Evolutionary conservation across 2,113 vertebrate genomes (phyloP), one percentile per base, ranked within the genome.

Genomic region (Engystomops pustulosus): DNA sequence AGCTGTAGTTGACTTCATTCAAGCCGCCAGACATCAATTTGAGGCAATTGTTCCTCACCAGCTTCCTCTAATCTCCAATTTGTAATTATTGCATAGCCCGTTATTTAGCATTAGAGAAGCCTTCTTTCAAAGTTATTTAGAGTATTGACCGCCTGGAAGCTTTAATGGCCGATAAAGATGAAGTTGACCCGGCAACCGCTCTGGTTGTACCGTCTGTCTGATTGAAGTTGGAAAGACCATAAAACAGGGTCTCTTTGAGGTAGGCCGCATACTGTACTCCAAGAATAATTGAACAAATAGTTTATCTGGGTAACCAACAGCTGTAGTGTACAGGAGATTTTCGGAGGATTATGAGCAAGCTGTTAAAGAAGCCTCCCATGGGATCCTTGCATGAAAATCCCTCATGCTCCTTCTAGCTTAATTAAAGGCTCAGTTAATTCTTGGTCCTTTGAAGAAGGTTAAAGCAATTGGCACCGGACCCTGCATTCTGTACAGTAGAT

Each of bases 211-310:
- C 27, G 86, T 89, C 87, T 88, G 87, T 45, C 81, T 3, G 45
- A 92, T 88, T 93, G 91, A 91, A 93, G 91, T 87, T 70, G 86
- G 86, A 89, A 27, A 89, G 89, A 83, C 81, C 87, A 53, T 68
- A 89, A 91, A 87, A 90, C 82, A 65, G 68, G 30, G 62, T 86
- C 86, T 86, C 91, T 95, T 94, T 94, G 94, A 93, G 92, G 89
- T 85, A 18, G 85, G 88, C 92, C 74, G 70, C 78, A 4, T 86
- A 87, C 68, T 86, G 88, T 44, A 81, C 62, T 90, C 92, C 93
- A 93, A 90, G 93, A 93, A 93, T 93, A 91, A 94, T 92, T 90
- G 93, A 91, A 90, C 90, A 90, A 92, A 93, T 89, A 93, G 90
- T 91, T 93, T 87, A 91, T 93, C 89, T 91, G 92, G 89, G 83